Conservation (phyloP, 2,888 invertebrate genomes). For the Cephus sareptanus region DNA sequence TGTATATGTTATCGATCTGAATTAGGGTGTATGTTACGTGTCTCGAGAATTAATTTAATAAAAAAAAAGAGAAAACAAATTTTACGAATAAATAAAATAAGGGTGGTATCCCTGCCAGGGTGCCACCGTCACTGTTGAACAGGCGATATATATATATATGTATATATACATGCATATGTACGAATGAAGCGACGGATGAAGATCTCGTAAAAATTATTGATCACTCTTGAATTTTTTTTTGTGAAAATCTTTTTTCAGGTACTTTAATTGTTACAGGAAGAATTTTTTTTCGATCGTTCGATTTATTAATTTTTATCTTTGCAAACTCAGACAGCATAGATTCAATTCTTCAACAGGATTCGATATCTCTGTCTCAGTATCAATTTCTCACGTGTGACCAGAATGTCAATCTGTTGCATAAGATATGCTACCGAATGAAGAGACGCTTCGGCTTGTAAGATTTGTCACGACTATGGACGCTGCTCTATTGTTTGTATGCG, state of each 20-base stretch:
- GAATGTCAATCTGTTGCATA: not conserved
- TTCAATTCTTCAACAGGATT: not conserved
- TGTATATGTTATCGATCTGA: constrained; percentile 48
- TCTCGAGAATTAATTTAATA: not conserved
- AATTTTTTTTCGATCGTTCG: not conserved
- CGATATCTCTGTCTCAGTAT: not conserved
- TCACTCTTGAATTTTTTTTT: not conserved
- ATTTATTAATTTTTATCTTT: not conserved
- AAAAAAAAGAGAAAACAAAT: not conserved
- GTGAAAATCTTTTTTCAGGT: not conserved
- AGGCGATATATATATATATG: not conserved
- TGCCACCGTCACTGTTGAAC: not conserved
- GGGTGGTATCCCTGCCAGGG: not conserved
- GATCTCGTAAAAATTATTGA: not conserved
- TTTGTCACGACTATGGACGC: not conserved
- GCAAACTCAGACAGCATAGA: not conserved
- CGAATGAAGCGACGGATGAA: not conserved
- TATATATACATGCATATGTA: not conserved
- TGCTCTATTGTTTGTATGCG: not conserved
- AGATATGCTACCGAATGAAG: not conserved
- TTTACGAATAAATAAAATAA: not conserved
- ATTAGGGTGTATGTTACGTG: constrained; percentile 21
- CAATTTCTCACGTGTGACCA: not conserved
- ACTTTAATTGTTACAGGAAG: not conserved
- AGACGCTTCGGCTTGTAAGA: not conserved